Evolutionary conservation across 2,113 vertebrate genomes (phyloP).

Genomic region (Chascanopsetta lugubris): DNA sequence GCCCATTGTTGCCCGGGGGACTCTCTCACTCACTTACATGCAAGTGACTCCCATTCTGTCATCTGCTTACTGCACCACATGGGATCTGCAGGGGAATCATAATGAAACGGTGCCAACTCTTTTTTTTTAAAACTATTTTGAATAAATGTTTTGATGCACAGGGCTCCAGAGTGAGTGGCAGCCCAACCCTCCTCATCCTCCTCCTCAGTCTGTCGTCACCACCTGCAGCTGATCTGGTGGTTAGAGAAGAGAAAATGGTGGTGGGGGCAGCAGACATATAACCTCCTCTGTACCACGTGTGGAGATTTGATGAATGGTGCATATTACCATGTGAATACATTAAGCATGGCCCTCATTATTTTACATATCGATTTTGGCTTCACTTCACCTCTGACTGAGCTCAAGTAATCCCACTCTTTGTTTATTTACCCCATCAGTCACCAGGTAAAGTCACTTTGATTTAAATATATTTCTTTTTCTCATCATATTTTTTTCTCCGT

Average conservation of each 20-base stretch:
- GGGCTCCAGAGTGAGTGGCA: background rate
- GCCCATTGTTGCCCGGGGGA: background rate
- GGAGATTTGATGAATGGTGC: conserved; percentile 54
- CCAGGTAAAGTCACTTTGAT: conserved; percentile 15
- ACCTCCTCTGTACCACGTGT: conserved; percentile 15
- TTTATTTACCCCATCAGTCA: conserved; percentile 41
- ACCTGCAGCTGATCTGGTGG: conserved; percentile 46
- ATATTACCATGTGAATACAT: conserved; percentile 55
- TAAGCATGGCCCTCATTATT: conserved; percentile 41
- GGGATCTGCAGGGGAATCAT: conserved; percentile 21
- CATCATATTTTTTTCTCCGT: conserved; percentile 1
- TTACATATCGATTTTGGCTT: conserved; percentile 50
- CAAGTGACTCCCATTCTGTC: conserved; percentile 40
- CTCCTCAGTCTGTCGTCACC: conserved; percentile 27
- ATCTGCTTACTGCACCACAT: background rate
- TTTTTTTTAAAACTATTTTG: conserved; percentile 41
- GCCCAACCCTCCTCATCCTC: too few relatives aligned
- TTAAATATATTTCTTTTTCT: background rate
- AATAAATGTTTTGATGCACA: conserved; percentile 12
- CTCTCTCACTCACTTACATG: conserved; percentile 28
- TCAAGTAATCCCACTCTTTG: conserved; percentile 25
- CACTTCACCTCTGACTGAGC: conserved; percentile 11
- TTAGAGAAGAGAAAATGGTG: conserved; percentile 20
- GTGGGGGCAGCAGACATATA: conserved; percentile 35
- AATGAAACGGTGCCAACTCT: background rate